Evolutionary conservation across 2,888 invertebrate species (phyloP), one percentile per base, ranked within the genome.

Genomic region (Drosophila stalkeri): DNA sequence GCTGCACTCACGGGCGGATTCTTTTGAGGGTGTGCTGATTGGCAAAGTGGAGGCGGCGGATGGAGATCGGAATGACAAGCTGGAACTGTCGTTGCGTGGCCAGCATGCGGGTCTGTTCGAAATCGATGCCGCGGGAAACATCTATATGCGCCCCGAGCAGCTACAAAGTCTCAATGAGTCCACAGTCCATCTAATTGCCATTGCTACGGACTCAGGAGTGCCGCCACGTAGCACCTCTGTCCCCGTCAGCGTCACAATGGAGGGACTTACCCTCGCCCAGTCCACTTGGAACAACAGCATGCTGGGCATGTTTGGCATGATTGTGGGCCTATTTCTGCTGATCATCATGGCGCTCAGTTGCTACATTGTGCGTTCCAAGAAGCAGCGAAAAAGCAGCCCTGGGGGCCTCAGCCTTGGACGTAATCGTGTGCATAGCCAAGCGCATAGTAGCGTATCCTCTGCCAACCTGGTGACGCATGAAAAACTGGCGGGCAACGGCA

Each of bases 31-130:
- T 9, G 93, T 94, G 47, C 92, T 94, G 80, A 92, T 94, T 93
- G 97, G 95, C 7, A 94, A 94, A 81, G 95, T 98, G 33, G 96
- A 97, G 92, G 98, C 96, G n/a, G 96, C 96, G 27, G 98, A 98
- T 92, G 97, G 97, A 0, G 98, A 98, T 93, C 94, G 94, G 66
- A 95, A 95, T 1, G 98, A 98, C 91, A 94, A 94, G 65, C 94
- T 98, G 33, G 94, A 95, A 12, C 93, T 98, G n/a, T 95, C 95
- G 0, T 93, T 98, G 16, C 93, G 95, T 64, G 97, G 97, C 0
- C 94, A 96, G 6, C 95, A 96, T 81, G 95, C 96, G 0, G 94
- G 91, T 3, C 85, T 92, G 11, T 93, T 93, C 55, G 91, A 92
- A 71, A 91, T 93, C 43, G 93, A 93, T 72, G 80, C 89, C 14